phyloP scores from a whole-genome alignment of 2,797 vertebrate species.

The Momotus momota region DNA sequence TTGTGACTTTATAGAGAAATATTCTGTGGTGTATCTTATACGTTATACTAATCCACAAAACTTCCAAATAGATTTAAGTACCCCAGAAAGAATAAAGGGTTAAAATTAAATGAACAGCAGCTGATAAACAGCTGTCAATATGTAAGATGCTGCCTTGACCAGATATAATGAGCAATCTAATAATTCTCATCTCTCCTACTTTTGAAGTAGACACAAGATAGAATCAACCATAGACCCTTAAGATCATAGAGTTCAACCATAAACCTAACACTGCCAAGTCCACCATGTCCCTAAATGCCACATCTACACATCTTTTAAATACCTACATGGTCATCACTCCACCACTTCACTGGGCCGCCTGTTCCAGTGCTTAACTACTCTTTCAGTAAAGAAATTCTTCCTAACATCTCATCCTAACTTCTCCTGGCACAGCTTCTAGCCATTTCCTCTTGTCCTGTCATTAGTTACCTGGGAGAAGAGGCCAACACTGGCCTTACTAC shows the following conservation, averaged over 20 bases:
- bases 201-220: not conserved
- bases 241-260: fast-evolving
- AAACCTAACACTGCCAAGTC: not conserved
- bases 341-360: not conserved
- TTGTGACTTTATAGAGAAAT: not conserved
- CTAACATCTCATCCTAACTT: no score
- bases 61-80: not conserved
- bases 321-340: not conserved
- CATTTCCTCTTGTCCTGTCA: no score
- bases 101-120: not conserved
- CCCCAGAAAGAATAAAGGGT: not conserved
- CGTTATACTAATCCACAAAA: not conserved
- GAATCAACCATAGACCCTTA: not conserved
- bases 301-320: not conserved
- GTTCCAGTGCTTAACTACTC: not conserved
- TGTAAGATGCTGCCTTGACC: not conserved
- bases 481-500: no score
- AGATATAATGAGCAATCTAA: not conserved
- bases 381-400: not conserved
- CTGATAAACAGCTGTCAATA: not conserved
- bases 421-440: no score
- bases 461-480: no score
- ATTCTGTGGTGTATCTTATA: not conserved
- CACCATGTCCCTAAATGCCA: not conserved
- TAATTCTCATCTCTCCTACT: not conserved